These are phyloP conservation scores for Leptinotarsa haldemani DNA, from an alignment of 2,888 invertebrate species.

Conservation along the genomic window DNA sequence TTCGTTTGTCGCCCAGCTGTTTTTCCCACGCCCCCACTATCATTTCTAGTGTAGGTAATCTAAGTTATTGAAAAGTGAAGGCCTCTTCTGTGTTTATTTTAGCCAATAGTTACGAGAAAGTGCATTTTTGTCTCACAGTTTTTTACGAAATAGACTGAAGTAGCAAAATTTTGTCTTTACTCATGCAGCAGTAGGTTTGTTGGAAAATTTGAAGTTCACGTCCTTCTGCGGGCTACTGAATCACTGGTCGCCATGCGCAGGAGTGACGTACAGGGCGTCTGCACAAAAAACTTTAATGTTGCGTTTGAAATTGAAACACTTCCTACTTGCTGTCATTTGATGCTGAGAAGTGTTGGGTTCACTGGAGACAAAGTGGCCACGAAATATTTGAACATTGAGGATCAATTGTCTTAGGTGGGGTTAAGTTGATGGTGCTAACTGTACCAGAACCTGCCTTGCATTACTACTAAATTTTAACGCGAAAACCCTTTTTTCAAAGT, in stretches of 20 bases:
- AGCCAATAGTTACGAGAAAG: slow-evolving; percentile 25
- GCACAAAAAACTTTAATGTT: neutral
- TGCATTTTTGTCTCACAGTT: slow-evolving; percentile 29
- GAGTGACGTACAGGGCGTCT: slow-evolving; percentile 18
- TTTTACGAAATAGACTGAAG: slow-evolving; percentile 43
- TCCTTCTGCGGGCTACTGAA: slow-evolving; percentile 1
- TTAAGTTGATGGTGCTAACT: too few species aligned
- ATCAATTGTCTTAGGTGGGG: too few species aligned
- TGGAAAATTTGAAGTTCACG: slow-evolving; percentile 23
- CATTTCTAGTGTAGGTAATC: slow-evolving; percentile 18
- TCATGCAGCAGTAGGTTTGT: slow-evolving; percentile 17
- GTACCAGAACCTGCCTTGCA: too few species aligned
- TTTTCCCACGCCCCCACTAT: neutral
- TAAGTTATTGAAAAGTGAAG: slow-evolving; percentile 28
- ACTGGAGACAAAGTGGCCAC: too few species aligned
- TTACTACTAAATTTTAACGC: too few species aligned
- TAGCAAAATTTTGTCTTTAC: slow-evolving; percentile 45
- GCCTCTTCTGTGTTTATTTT: slow-evolving; percentile 28
- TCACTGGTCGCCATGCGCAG: neutral
- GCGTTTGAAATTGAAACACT: neutral
- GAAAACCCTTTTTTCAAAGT: slow-evolving; percentile 9
- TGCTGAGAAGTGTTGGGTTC: too few species aligned
- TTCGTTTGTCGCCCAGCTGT: slow-evolving; percentile 2
- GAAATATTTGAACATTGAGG: too few species aligned
- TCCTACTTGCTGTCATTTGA: too few species aligned